Conservation (phyloP, 2,113 vertebrate genomes). For the Oriolus oriolus region DNA sequence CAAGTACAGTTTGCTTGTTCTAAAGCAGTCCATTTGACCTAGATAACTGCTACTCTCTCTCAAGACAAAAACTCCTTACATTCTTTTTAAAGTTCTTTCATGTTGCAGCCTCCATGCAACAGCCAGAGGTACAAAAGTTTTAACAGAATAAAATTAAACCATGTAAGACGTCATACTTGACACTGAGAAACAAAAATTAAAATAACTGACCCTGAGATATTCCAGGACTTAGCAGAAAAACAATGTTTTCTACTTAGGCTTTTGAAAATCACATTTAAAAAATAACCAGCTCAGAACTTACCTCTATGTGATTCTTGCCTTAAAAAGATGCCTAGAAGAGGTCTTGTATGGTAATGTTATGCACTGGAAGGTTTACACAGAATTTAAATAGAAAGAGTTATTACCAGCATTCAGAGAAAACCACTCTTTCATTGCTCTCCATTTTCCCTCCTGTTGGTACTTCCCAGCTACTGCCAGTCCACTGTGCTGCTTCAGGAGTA, state of each 20-base stretch:
- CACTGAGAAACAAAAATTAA: background rate
- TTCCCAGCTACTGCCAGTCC: background rate
- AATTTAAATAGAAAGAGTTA: background rate
- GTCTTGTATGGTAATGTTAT: background rate
- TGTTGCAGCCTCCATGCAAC: background rate
- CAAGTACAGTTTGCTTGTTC: background rate
- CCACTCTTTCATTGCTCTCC: background rate
- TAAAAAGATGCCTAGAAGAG: constrained; percentile 15
- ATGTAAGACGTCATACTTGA: background rate
- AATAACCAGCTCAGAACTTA: constrained; percentile 12
- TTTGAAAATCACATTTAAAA: background rate
- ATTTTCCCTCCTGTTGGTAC: background rate
- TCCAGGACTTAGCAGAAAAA: background rate
- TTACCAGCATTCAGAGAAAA: background rate
- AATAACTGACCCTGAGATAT: background rate
- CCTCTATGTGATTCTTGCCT: background rate
- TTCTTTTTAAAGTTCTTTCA: background rate
- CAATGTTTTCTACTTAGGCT: background rate
- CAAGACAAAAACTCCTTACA: background rate
- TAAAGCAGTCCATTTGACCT: constrained; percentile 11
- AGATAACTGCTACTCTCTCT: background rate
- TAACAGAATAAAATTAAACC: background rate
- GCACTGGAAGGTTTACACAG: background rate
- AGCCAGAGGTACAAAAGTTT: background rate
- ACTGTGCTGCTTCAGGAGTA: constrained; percentile 9